Evolutionary conservation across 2,888 invertebrate genomes (phyloP), one percentile per base, ranked within the genome.

Genomic region (Aphelenchoides bicaudatus): DNA sequence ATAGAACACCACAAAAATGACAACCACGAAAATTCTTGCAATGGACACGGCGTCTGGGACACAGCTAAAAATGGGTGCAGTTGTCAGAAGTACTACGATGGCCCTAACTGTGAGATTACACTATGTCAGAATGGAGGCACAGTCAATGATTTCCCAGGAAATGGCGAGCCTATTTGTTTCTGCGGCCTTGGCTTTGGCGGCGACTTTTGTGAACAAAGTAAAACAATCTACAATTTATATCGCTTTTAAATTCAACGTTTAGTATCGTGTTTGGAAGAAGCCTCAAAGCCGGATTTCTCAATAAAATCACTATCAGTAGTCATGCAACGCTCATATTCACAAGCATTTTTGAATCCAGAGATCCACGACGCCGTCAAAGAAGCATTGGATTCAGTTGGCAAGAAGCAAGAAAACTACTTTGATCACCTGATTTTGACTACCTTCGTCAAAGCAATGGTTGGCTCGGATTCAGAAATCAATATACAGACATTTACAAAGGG

Each of bases 121-220:
- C 16, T 30, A n/a, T 55, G 55, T 29, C 19, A 27, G 6, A 55
- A 55, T 48, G 31, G 46, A 5, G 55, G 55, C 6, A 8, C 39
- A 8, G 8, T 19, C 3, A 55, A 55, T 30, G 47, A 29, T 10
- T 55, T 39, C 30, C 55, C 55, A 25, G 55, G 50, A 28, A 52
- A 28, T 19, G 30, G 43, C 19, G 47, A 39, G 6, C 28, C 43
- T n/a, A 46, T 43, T 21, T 55, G 55, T 39, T 29, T n/a, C 46
- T 55, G 55, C 25, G 39, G 34, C 1, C n/a, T 23, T 13, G 55
- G 55, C 39, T 55, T 39, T 37, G 28, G 48, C 16, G 55, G 55
- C 23, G 3, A 55, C 21, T 39, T 39, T 37, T 55, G 55, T 39
- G 55, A 43, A 43, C 43, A 16, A 23, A 43, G 43, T 43, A 43